phyloP scores from a whole-genome alignment of 2,888 invertebrate genomes.

The Camptogramma bilineatum region DNA sequence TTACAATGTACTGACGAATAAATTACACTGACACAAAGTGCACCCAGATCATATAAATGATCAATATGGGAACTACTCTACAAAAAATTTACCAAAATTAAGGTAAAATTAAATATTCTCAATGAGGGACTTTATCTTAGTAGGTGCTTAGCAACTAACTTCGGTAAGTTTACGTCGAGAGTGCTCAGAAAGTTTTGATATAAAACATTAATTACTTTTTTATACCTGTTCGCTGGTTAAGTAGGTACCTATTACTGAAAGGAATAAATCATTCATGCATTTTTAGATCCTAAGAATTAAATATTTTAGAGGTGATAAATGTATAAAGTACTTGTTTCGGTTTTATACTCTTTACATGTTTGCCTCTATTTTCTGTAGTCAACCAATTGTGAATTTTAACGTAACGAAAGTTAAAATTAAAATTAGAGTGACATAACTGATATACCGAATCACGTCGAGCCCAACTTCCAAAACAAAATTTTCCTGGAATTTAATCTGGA shows the following conservation, averaged over 20 bases:
- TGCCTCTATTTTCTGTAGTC: too few relatives aligned
- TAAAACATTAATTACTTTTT: conserved; percentile 44
- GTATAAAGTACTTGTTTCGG: too few relatives aligned
- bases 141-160: conserved; percentile 39
- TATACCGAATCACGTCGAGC: conserved; percentile 41
- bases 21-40: background rate
- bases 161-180: conserved; percentile 46
- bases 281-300: too few relatives aligned
- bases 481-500: conserved; percentile 44
- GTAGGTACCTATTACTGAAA: too few relatives aligned
- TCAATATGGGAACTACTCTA: too few relatives aligned
- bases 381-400: too few relatives aligned
- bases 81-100: background rate
- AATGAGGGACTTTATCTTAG: conserved; percentile 29
- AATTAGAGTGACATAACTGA: conserved; percentile 29
- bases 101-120: conserved; percentile 20
- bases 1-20: too few relatives aligned
- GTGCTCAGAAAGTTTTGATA: conserved; percentile 48
- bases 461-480: conserved; percentile 41
- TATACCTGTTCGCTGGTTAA: background rate
- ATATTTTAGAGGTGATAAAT: too few relatives aligned
- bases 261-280: too few relatives aligned
- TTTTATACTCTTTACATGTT: too few relatives aligned
- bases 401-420: background rate
- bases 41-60: background rate